Percentiles rank a stretch among this genome's conserved stretches.
phyloP scores from a whole-genome alignment of 2,888 invertebrate species.

The Meiosimyza platycephala region DNA sequence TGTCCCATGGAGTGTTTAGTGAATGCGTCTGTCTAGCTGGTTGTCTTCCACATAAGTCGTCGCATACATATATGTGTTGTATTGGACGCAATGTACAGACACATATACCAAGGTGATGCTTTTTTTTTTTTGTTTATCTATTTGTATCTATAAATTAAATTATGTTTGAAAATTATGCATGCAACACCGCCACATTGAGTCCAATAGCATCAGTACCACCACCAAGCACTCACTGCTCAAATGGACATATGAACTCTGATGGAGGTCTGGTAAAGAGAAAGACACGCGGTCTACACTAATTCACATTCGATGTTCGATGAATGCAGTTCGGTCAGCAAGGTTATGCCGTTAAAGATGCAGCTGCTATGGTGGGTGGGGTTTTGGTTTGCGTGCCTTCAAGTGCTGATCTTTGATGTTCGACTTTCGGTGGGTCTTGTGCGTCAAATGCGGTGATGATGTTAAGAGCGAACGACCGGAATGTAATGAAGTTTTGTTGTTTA shows the following conservation, averaged over 20 bases:
- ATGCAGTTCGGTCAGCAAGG: slow-evolving; percentile 67
- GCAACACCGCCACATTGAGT: slow-evolving; percentile 54
- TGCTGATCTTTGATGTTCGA: slow-evolving; percentile 26
- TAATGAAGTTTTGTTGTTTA: neutral
- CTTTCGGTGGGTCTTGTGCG: slow-evolving; percentile 28
- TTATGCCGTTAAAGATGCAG: slow-evolving; percentile 48
- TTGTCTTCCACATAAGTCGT: neutral
- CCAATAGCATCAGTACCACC: neutral
- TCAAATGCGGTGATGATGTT: neutral
- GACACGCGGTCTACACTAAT: slow-evolving; percentile 65
- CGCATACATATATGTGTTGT: slow-evolving; percentile 18
- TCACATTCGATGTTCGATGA: slow-evolving; percentile 68
- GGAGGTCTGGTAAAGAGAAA: slow-evolving; percentile 17
- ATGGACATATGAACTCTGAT: neutral
- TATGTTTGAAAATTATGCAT: slow-evolving; percentile 66
- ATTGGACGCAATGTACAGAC: neutral
- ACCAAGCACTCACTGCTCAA: neutral
- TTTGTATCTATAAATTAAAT: slow-evolving; percentile 64
- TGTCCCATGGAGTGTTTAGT: slow-evolving; percentile 6
- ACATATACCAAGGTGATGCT: neutral
- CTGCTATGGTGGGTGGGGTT: neutral
- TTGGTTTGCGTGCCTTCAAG: neutral
- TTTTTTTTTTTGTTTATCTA: slow-evolving; percentile 34
- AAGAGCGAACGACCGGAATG: neutral
- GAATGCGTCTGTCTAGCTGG: neutral